A percentile compares a stretch with the other conserved stretches of the same genome.
These are phyloP conservation scores for Ophion ellenae DNA, from an alignment of 2,888 invertebrate species.

Conservation along the genomic window DNA sequence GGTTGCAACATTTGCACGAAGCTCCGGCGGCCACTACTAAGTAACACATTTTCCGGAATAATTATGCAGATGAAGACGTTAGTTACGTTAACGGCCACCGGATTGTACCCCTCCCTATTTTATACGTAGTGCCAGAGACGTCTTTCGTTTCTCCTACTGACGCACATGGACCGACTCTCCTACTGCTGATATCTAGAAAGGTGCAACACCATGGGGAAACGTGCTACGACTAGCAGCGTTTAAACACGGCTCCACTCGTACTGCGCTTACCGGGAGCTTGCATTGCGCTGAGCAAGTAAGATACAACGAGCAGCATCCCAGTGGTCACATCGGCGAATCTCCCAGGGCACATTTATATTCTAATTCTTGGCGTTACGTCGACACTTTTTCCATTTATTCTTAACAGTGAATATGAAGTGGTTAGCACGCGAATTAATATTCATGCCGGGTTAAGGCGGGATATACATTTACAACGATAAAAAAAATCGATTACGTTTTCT, in stretches of 20 bases:
- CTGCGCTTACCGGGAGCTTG: constrained; percentile 6
- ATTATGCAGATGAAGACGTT: constrained; percentile 82
- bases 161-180: constrained; percentile 54
- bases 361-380: background rate
- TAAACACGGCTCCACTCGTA: constrained; percentile 28
- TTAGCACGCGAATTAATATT: background rate
- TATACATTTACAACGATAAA: no score
- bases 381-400: background rate
- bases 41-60: constrained; percentile 81
- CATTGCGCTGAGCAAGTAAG: constrained; percentile 35
- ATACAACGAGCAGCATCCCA: constrained; percentile 34
- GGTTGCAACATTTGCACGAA: constrained; percentile 65
- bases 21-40: constrained; percentile 72
- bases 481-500: no score
- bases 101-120: constrained; percentile 44
- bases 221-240: constrained; percentile 40
- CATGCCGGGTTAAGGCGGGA: background rate
- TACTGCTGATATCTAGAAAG: constrained; percentile 73
- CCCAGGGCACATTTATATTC: constrained; percentile 17
- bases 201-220: constrained; percentile 32
- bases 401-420: background rate
- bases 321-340: constrained; percentile 6
- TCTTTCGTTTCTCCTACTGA: constrained; percentile 40
- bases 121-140: constrained; percentile 41
- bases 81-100: constrained; percentile 79